Evolutionary conservation across 2,113 vertebrate genomes (phyloP), one percentile per base, ranked within the genome.

Genomic region (Crotophaga sulcirostris): DNA sequence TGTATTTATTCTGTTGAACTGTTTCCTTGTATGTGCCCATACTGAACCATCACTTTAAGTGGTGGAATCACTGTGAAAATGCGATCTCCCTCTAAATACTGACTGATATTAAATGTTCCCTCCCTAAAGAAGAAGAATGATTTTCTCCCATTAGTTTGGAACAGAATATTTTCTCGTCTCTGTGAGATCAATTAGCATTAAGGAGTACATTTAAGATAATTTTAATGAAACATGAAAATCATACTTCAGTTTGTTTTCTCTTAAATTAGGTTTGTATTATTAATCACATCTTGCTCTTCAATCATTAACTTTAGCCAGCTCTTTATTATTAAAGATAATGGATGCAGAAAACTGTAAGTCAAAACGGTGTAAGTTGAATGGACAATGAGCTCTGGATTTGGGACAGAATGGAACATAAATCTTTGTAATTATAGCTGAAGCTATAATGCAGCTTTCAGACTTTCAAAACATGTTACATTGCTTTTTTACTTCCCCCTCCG

Each of bases 321-420:
- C 72, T 88, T 96, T 94, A 83, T 96, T 97, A 93, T 96, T 90
- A 90, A 95, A 94, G 89, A 93, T 95, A 97, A 96, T 97, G 92
- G 92, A 94, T 94, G 55, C 47, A 34, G 62, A 91, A 80, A 94
- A 84, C 78, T 87, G 64, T 94, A 93, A 96, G 92, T 96, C 87
- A 96, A 28, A 90, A 94, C 8, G 1, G 73, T 93, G 60, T 66
- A 93, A 96, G 67, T 80, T 93, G 94, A 79, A 89, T 76, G 90
- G 96, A 94, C 95, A 92, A 68, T 84, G 68, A 90, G 52, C 82
- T 94, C 84, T 97, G 90, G 82, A 89, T 96, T 96, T 95, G 95
- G 86, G 94, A 49, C 49, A 95, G 68, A 40, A 93, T 45, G 70
- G 38, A 52, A 33, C 79, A 96, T 97, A 96, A 97, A 98, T 98